phyloP scores from a whole-genome alignment of 2,797 vertebrate species.

The Halcyon badia region DNA sequence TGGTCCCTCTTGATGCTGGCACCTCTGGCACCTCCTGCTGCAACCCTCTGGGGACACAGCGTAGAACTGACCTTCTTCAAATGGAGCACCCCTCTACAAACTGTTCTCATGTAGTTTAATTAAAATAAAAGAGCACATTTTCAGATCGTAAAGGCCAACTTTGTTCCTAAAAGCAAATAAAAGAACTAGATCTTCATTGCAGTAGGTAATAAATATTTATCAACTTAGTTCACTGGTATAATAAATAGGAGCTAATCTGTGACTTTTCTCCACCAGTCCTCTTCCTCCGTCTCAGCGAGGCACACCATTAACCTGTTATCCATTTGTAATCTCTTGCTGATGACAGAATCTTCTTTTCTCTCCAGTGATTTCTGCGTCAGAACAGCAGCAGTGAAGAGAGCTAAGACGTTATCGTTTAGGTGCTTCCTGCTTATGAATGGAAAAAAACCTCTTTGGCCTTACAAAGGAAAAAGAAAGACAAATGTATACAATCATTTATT shows the following conservation, averaged over 20 bases:
- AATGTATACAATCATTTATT: background rate
- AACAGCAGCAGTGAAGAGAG: background rate
- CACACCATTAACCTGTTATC: background rate
- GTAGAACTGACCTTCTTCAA: background rate
- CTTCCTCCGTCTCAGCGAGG: background rate
- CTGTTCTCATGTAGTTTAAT: background rate
- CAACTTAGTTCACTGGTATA: background rate
- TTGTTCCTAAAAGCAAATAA: constrained; percentile 27
- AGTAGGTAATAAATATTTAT: background rate
- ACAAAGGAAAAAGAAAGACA: background rate
- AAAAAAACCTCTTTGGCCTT: background rate
- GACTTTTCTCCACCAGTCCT: background rate
- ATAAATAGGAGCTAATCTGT: background rate
- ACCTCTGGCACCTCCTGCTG: background rate
- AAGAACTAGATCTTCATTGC: background rate
- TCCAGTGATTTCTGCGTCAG: background rate
- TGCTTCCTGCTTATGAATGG: background rate
- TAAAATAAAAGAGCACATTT: background rate
- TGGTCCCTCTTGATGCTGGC: background rate
- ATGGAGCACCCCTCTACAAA: background rate
- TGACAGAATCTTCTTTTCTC: background rate
- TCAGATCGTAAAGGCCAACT: background rate
- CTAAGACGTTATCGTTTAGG: background rate
- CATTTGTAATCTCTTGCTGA: background rate
- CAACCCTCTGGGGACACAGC: background rate